Conservation (phyloP, 2,888 invertebrate genomes). For the Ophioninae sp. region DNA sequence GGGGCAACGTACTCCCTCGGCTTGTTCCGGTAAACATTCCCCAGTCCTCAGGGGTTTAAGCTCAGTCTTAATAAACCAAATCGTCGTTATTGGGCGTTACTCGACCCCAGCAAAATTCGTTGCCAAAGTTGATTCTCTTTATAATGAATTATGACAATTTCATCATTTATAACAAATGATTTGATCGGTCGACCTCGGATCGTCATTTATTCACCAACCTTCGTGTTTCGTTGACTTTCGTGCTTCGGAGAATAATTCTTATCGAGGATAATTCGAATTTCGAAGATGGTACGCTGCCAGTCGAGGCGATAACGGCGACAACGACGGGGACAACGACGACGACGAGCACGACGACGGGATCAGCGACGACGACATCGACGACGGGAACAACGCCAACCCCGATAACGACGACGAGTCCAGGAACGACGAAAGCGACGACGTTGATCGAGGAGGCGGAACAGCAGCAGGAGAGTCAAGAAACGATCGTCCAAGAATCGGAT, state of each 20-base stretch:
- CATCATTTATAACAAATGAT: too few relatives aligned
- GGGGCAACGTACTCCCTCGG: too few relatives aligned
- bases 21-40: too few relatives aligned
- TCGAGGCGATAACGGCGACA: conserved; percentile 20
- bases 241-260: background rate
- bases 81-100: too few relatives aligned
- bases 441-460: background rate
- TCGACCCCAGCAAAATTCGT: too few relatives aligned
- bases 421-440: conserved; percentile 9
- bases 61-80: too few relatives aligned
- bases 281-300: conserved; percentile 42
- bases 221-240: too few relatives aligned
- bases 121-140: too few relatives aligned
- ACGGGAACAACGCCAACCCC: background rate
- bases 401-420: background rate
- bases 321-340: conserved; percentile 14
- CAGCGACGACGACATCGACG: background rate
- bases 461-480: conserved; percentile 44
- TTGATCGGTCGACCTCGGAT: too few relatives aligned
- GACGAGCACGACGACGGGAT: background rate
- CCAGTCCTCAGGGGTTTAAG: too few relatives aligned
- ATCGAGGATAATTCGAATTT: background rate
- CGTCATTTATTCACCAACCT: too few relatives aligned
- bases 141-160: too few relatives aligned
- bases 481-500: conserved; percentile 58